Conservation (phyloP, 2,888 invertebrate genomes). For the Notodromas monacha region DNA sequence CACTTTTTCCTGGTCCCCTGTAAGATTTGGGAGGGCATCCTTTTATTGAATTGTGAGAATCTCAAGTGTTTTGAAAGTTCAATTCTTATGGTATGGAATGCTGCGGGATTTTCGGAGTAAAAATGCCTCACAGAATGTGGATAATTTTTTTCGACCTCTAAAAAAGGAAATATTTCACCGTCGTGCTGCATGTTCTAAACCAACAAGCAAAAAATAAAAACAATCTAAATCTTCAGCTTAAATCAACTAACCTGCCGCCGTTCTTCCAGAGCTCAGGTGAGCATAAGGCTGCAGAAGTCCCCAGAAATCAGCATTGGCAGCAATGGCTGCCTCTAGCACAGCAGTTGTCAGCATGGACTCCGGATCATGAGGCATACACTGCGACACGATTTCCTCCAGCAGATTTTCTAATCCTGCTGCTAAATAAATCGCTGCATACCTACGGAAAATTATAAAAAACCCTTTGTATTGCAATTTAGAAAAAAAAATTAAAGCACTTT, state of each 20-base stretch:
- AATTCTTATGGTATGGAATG: too few species aligned
- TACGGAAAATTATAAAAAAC: conserved; percentile 16
- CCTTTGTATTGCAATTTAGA: too few species aligned
- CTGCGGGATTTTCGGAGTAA: too few species aligned
- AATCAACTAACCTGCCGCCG: conserved; percentile 35
- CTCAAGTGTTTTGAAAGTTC: too few species aligned
- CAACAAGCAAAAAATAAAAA: too few species aligned
- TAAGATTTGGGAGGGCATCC: too few species aligned
- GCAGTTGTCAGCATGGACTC: conserved; percentile 36
- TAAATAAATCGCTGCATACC: conserved; percentile 56
- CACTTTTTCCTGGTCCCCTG: too few species aligned
- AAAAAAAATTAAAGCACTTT: too few species aligned
- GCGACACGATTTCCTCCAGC: conserved; percentile 45
- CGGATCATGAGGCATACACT: conserved; percentile 25
- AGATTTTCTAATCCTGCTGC: conserved; percentile 64
- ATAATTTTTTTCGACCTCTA: neutral
- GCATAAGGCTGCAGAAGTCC: conserved; percentile 62
- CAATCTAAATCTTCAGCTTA: too few species aligned
- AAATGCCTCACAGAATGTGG: too few species aligned
- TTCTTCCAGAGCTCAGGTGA: conserved; percentile 54
- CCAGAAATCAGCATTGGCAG: conserved; percentile 58
- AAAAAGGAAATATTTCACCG: conserved; percentile 1
- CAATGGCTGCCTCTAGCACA: conserved; percentile 45
- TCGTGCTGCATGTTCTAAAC: neutral
- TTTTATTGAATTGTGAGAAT: too few species aligned